Evolutionary conservation across 2,113 vertebrate species (phyloP), one percentile per base, ranked within the genome.

Genomic region (Xiphophorus couchianus): DNA sequence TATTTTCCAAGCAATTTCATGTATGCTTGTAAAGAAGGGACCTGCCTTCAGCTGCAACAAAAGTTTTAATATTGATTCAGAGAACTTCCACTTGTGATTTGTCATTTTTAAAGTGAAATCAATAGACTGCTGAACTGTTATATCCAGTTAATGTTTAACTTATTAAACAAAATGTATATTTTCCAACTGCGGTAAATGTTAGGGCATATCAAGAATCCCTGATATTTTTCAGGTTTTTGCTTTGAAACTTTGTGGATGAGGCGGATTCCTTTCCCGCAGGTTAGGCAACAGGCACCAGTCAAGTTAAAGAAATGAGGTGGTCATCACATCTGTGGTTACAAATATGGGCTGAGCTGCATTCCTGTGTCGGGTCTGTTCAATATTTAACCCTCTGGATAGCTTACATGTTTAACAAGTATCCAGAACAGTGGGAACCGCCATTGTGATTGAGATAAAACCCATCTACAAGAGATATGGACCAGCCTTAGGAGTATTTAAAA

Each of bases 381-480:
- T 86, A 84, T 85, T 84, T 89, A 89, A 91, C 85, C 61, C 37
- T 71, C 61, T 13, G 62, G 78, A 83, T 73, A 84, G 82, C 79
- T 70, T 70, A 44, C 51, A 54, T 65, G 51, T 63, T 86, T 84
- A 75, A 75, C 71, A 78, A 70, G 54, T 81, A 73, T 31, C 30
- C 66, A 74, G 67, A 73, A 77, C 39, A 84, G 73, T 69, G 48
- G 63, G 37, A 71, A 80, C 87, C 64, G 48, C 80, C 67, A 86
- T 76, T 87, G 78, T 17, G 73, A 89, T 8, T 10, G 42, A 13
- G 48, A 35, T 83, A 42, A 42, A 82, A 85, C 83, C 28, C 13
- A n/a, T 9, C 29, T 19, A n/a, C 76, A 65, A 19, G 80, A 33
- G 42, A 83, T 73, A 73, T 31, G 76, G 27, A 66, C 69, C 42